Evolutionary conservation across 2,888 invertebrate species (phyloP).

Genomic region (Clusia tigrina): DNA sequence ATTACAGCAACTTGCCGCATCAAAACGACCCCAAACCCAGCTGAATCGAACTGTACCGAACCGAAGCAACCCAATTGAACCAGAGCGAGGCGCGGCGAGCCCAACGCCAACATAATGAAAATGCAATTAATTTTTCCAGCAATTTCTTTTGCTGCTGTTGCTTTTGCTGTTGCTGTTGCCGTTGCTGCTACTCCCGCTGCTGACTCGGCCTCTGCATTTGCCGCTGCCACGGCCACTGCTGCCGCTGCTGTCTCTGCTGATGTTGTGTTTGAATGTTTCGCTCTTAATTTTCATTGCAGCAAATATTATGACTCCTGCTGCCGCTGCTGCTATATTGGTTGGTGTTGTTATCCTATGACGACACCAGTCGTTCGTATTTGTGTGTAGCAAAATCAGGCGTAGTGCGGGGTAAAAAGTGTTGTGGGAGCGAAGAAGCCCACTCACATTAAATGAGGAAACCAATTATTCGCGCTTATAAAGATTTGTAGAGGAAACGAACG

Average conservation of each 20-base stretch:
- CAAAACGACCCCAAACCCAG: constrained; percentile 19
- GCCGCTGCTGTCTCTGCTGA: constrained; percentile 35
- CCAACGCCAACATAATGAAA: constrained; percentile 61
- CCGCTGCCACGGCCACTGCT: constrained; percentile 10
- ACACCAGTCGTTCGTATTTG: neutral
- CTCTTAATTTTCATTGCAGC: constrained; percentile 26
- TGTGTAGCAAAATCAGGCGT: constrained; percentile 1
- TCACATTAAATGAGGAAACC: constrained; percentile 62
- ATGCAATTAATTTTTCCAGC: constrained; percentile 64
- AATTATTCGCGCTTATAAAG: constrained; percentile 61
- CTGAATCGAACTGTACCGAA: too few species aligned
- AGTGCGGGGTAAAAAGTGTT: constrained; percentile 12
- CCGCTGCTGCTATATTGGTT: constrained; percentile 31
- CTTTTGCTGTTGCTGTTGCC: constrained; percentile 21
- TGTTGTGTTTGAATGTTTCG: constrained; percentile 28
- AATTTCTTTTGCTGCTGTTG: constrained; percentile 47
- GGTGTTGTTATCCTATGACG: neutral
- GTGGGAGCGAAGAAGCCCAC: constrained; percentile 42
- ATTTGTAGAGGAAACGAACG: constrained; percentile 46
- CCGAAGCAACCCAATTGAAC: constrained; percentile 24
- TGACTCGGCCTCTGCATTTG: constrained; percentile 38
- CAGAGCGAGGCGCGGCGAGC: constrained; percentile 14
- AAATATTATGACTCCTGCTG: constrained; percentile 58
- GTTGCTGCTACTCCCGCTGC: constrained; percentile 25
- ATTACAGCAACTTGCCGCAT: constrained; percentile 23